These are phyloP conservation scores for Buteo buteo DNA, from an alignment of 2,113 vertebrate genomes.

Conservation along the genomic window DNA sequence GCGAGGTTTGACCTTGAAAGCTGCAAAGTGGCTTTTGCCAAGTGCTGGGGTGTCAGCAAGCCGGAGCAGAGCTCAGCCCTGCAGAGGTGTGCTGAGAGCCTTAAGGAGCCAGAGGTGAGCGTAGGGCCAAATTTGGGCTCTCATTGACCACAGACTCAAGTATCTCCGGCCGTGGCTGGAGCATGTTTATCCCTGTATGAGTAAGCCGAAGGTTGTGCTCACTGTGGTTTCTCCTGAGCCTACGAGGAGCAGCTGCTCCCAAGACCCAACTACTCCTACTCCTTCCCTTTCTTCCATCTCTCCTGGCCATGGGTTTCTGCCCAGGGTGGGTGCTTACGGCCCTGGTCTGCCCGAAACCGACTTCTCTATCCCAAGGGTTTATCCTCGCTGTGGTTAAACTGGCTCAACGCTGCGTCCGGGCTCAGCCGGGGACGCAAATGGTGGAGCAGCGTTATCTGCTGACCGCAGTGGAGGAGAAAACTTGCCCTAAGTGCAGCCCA, in stretches of 20 bases:
- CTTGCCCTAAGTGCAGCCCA: not conserved
- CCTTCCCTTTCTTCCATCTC: not conserved
- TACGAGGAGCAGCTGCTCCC: not conserved
- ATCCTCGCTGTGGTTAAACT: not conserved
- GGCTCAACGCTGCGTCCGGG: not conserved
- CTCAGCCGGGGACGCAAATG: rapidly evolving
- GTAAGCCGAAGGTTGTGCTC: not conserved
- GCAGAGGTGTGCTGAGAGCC: not conserved
- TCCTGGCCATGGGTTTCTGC: not conserved
- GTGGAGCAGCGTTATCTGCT: not conserved
- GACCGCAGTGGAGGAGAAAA: not conserved
- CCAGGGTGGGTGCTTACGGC: rapidly evolving
- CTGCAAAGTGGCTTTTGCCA: not conserved
- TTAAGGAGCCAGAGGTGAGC: not conserved
- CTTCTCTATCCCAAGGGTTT: not conserved
- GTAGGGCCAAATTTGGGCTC: not conserved
- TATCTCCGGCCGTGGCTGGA: not conserved
- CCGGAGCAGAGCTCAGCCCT: not conserved
- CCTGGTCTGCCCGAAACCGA: rapidly evolving
- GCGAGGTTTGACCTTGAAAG: not conserved
- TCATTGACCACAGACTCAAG: not conserved
- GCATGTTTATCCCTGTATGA: not conserved
- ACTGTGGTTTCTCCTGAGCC: not conserved
- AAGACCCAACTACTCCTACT: not conserved
- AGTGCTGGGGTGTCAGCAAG: not conserved